Base-by-base conservation (phyloP, 2,113 vertebrate genomes). In the Vicugna pacos region DNA sequence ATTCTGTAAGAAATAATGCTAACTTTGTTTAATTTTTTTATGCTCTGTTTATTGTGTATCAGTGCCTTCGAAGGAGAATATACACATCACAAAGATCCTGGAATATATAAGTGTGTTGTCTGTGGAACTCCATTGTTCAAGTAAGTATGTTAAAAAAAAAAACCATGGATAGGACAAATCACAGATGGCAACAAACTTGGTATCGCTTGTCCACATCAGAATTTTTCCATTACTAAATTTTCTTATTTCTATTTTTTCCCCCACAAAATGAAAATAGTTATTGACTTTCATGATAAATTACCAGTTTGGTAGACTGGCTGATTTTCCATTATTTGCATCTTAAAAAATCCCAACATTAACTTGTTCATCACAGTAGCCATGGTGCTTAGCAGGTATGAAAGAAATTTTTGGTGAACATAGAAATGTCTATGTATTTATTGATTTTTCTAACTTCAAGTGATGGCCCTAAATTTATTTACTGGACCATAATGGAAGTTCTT, bases 61-160 rank as follows among this genome's bases (percentile, higher is more conserved):
- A 99, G 99, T 98, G 99, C 99, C 97, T 99, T 99, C 98, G 98
- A 99, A 75, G 99, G 99, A 97, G 99, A 99, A 97, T 99, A 99
- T 77, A 98, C 98, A 12, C 96, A 99, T 96, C 98, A 99, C 82
- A 99, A 99, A 98, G 99, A 99, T 75, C 98, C 99, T 65, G 99
- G 99, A 89, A 99, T 98, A 89, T 99, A 99, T 98, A 98, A 98
- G 24, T 99, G 99, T 98, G 99, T 99, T 67, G 99, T 99, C 94
- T 99, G 99, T 89, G 99, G 99, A 58, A 94, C 99, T 50, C 98
- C 98, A 70, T 98, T 99, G 86, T 99, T 99, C 98, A 99, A 98
- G 99, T 99, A 98, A 99, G 99, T 99, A 94, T 94, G 54, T 91
- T 85, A 92, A 97, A 96, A 42, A 38, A 42, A 38, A 42, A 89